phyloP scores from a whole-genome alignment of 2,888 invertebrate genomes.

The Cristatella mucedo region DNA sequence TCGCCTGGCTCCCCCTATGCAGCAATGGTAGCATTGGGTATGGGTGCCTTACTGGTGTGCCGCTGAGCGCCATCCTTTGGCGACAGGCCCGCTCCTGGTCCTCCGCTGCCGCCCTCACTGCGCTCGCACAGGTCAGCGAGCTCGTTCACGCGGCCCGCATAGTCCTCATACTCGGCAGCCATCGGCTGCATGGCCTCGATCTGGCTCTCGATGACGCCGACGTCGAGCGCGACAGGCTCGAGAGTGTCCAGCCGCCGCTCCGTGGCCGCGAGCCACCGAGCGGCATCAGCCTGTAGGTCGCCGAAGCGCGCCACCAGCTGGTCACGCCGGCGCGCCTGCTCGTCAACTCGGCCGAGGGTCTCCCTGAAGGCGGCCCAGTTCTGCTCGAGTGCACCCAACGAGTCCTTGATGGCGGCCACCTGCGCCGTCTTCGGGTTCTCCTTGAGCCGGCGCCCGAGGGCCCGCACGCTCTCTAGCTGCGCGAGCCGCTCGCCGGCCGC shows the following conservation, averaged over 20 bases:
- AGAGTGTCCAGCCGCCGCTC: constrained; percentile 60
- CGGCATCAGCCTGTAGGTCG: constrained; percentile 61
- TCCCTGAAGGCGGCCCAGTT: constrained; percentile 59
- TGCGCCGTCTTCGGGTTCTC: constrained; percentile 28
- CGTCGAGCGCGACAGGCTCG: constrained; percentile 69
- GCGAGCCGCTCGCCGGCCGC: neutral
- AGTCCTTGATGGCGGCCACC: constrained; percentile 21
- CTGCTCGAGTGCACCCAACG: constrained; percentile 50
- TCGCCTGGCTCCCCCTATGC: too few relatives aligned
- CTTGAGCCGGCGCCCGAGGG: constrained; percentile 22
- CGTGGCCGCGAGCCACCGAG: constrained; percentile 66
- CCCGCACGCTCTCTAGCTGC: constrained; percentile 14
- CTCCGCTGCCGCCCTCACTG: too few relatives aligned
- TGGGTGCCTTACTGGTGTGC: too few relatives aligned
- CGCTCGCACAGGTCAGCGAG: too few relatives aligned
- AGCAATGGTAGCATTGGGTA: too few relatives aligned
- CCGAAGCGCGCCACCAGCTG: constrained; percentile 41
- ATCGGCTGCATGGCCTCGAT: constrained; percentile 48
- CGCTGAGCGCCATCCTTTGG: too few relatives aligned
- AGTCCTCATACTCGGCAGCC: constrained; percentile 72
- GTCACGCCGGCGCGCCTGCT: neutral
- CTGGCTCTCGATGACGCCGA: constrained; percentile 66
- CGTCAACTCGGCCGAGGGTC: neutral
- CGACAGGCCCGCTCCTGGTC: too few relatives aligned
- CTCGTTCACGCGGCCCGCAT: too few relatives aligned